Conservation (phyloP, 37 sponge, comb jelly and placozoan species). For the Aplysina aerophoba region DNA sequence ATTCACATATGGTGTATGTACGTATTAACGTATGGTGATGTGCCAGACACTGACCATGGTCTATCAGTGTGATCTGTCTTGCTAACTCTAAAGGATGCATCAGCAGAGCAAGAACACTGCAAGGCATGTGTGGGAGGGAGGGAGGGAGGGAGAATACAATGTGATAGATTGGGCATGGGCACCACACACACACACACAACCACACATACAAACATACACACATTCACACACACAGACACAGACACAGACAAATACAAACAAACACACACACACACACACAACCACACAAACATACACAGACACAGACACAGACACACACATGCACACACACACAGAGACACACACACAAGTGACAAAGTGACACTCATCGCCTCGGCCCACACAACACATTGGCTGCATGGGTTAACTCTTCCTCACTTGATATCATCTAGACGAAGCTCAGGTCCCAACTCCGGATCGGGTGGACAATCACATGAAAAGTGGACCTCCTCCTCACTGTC, state of each 20-base stretch:
- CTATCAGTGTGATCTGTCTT: constrained; percentile 94
- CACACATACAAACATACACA: background rate
- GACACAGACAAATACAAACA: background rate
- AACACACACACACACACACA: too few species aligned
- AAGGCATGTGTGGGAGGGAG: background rate
- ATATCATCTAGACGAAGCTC: constrained; percentile 58
- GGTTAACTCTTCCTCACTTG: constrained; percentile 57
- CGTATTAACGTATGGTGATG: background rate
- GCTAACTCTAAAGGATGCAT: constrained; percentile 88
- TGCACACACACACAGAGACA: too few species aligned
- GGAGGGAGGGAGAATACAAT: background rate
- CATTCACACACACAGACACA: background rate
- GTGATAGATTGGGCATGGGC: too few species aligned
- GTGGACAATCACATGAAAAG: constrained; percentile 84
- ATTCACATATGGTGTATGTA: too few species aligned
- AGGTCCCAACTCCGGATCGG: constrained; percentile 80
- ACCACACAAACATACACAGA: too few species aligned
- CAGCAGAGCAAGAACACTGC: constrained; percentile 68
- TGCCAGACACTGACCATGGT: constrained; percentile 65
- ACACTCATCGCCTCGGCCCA: too few species aligned
- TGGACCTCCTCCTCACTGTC: constrained; percentile 4
- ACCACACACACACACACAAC: background rate
- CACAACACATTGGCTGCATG: background rate
- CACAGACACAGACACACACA: too few species aligned
- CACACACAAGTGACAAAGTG: too few species aligned